A percentile compares a stretch with the other conserved stretches of the same genome.
phyloP scores from a whole-genome alignment of 2,113 vertebrate genomes.

The Hoplias malabaricus region DNA sequence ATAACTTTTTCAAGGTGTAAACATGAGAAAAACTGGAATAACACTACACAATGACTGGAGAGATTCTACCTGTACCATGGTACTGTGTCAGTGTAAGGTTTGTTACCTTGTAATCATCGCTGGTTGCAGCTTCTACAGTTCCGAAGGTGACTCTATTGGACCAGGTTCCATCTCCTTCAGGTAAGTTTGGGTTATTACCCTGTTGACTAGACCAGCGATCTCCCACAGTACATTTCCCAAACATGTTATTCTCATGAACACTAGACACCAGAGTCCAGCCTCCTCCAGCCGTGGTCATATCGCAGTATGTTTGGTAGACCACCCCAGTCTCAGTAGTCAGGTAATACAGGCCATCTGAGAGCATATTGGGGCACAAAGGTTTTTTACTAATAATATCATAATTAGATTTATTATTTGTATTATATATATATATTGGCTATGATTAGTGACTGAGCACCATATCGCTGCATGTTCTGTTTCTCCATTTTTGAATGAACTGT shows the following conservation, averaged over 20 bases:
- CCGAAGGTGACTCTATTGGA: conserved; percentile 65
- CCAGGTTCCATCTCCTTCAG: conserved; percentile 63
- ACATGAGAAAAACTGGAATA: no score
- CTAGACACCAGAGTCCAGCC: conserved; percentile 73
- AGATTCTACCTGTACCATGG: not conserved
- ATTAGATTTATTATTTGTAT: no score
- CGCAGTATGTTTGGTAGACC: conserved; percentile 71
- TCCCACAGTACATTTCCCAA: conserved; percentile 60
- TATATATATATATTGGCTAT: no score
- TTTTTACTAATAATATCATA: no score
- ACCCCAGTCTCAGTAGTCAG: conserved; percentile 27
- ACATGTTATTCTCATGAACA: conserved; percentile 65
- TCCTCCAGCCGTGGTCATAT: conserved; percentile 65
- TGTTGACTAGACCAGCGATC: conserved; percentile 70
- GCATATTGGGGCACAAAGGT: no score
- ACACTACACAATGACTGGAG: no score
- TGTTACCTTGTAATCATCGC: conserved; percentile 71
- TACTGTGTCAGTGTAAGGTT: no score
- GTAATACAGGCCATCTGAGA: conserved; percentile 46
- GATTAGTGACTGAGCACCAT: no score
- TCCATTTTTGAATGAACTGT: no score
- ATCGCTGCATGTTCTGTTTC: no score
- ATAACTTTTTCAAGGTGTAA: no score
- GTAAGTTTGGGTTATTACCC: conserved; percentile 43
- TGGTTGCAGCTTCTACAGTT: conserved; percentile 57